Percentiles rank a stretch among this genome's conserved stretches.
phyloP scores from a whole-genome alignment of 1,140 invertebrate genomes.

The Dendrolimus kikuchii region DNA sequence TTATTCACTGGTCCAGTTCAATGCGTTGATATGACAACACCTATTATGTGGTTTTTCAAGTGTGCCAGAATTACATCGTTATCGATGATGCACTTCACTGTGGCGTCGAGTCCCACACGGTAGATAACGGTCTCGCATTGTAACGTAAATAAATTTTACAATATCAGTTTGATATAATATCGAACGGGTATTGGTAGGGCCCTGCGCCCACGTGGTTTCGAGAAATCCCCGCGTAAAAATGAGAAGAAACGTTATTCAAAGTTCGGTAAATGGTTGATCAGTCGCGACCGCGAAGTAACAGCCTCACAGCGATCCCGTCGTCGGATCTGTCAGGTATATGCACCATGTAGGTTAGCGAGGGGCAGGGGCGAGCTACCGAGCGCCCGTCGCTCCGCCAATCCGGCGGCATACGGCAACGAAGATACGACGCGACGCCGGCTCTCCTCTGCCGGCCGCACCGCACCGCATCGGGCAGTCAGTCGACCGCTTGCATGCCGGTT shows the following conservation, averaged over 20 bases:
- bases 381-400: conserved; percentile 14
- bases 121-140: conserved; percentile 43
- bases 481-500: conserved; percentile 24
- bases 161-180: conserved; percentile 46
- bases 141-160: conserved; percentile 49
- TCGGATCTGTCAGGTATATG: conserved; percentile 43
- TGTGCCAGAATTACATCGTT: conserved; percentile 21
- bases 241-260: conserved; percentile 52
- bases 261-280: conserved; percentile 40
- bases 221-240: conserved; percentile 40
- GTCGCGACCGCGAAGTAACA: conserved; percentile 38
- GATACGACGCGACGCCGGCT: conserved; percentile 1
- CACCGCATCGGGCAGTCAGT: conserved; percentile 28
- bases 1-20: conserved; percentile 5
- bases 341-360: conserved; percentile 25
- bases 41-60: conserved; percentile 12
- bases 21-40: conserved; percentile 10
- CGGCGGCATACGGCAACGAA: conserved; percentile 20
- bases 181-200: conserved; percentile 29
- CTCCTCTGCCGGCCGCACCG: conserved; percentile 18
- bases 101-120: conserved; percentile 30
- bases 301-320: conserved; percentile 37
- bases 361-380: conserved; percentile 40
- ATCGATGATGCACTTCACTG: conserved; percentile 30
- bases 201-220: conserved; percentile 32